These are phyloP conservation scores for Ctenoplectra terminalis DNA, from an alignment of 1,140 invertebrate species.

Conservation along the genomic window DNA sequence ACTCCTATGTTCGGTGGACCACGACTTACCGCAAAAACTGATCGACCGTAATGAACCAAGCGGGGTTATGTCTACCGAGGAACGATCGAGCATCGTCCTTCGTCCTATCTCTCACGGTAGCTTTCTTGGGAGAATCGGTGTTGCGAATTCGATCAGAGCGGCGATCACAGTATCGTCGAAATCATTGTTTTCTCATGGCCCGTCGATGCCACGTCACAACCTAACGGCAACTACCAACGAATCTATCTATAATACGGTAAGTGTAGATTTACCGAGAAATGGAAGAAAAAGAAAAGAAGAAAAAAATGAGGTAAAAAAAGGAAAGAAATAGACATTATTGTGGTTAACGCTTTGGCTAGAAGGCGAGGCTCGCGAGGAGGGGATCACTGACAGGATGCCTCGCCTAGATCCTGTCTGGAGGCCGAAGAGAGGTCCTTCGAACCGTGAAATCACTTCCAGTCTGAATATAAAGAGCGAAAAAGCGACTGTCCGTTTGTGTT, in stretches of 20 bases:
- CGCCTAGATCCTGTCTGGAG: constrained; percentile 80
- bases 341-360: constrained; percentile 21
- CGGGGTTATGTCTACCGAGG: constrained; percentile 44
- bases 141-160: constrained; percentile 64
- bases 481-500: constrained; percentile 69
- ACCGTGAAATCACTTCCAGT: constrained; percentile 81
- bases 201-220: neutral
- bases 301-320: neutral
- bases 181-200: neutral
- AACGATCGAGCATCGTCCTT: constrained; percentile 21
- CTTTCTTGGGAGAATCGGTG: constrained; percentile 51
- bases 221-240: neutral
- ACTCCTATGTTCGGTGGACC: constrained; percentile 58
- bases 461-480: constrained; percentile 73
- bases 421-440: constrained; percentile 70
- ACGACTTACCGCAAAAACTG: constrained; percentile 73
- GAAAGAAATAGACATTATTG: constrained; percentile 16
- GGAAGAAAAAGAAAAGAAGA: neutral
- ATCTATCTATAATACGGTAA: neutral
- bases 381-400: constrained; percentile 75
- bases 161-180: constrained; percentile 45
- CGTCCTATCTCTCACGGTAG: constrained; percentile 57
- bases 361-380: constrained; percentile 32
- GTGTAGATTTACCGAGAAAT: neutral
- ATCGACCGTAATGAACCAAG: constrained; percentile 64